Evolutionary conservation across 2,113 vertebrate species (phyloP), one percentile per base, ranked within the genome.

Genomic region (Vireo altiloquus): DNA sequence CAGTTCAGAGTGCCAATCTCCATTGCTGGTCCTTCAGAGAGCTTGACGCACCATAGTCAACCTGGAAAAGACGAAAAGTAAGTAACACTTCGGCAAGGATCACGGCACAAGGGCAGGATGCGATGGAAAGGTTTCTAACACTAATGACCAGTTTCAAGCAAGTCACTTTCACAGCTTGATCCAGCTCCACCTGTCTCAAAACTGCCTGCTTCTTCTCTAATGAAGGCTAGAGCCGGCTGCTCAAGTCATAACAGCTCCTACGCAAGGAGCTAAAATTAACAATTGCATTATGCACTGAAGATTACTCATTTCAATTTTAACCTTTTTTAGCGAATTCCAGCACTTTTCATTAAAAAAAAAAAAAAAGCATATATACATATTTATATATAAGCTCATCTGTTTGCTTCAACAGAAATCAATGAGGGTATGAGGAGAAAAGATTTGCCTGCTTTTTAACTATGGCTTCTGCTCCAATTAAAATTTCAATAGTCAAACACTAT

Each of bases 271-370:
- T 98, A 98, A 98, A 98, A 98, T 98, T 98, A 98, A 98, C 98
- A 98, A 97, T 95, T 97, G 97, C 97, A 98, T 98, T 98, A 98
- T 98, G 98, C 98, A 95, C 89, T 25, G 89, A 97, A 98, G 97
- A 98, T 98, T 98, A 98, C 98, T 98, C 98, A 98, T 97, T 98
- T 98, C 98, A 97, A 97, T 98, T 98, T 98, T 98, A 98, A 98
- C 98, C 98, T 98, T 98, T 98, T 98, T 98, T 96, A 98, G 97
- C 91, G 96, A 98, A 97, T 98, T 97, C 90, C 97, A 94, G 91
- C 97, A 97, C 97, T 98, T 97, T 96, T 94, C 97, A 97, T 95
- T 97, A 61, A 61, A 97, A 97, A 89, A 54, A 54, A 54, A 54
- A 42, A 42, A 74, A 87, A 92, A 57, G 74, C 77, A 90, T 82